phyloP scores from a whole-genome alignment of 2,113 vertebrate genomes.

The Vulpes lagopus region DNA sequence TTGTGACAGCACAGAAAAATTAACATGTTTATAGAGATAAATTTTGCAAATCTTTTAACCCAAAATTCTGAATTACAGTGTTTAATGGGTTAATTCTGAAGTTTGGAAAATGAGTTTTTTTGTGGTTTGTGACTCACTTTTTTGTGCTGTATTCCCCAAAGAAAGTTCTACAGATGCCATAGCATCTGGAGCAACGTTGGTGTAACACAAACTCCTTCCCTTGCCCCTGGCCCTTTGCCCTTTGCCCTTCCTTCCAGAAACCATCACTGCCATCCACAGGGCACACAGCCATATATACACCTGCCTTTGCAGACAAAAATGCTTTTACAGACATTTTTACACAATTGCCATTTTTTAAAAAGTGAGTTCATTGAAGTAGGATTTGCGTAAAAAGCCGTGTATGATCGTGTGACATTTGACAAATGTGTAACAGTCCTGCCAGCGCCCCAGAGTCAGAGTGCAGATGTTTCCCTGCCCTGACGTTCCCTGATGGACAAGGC shows the following conservation, averaged over 20 bases:
- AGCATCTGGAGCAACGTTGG: not conserved
- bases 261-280: not conserved
- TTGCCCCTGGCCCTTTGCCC: not conserved
- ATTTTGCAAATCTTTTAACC: not conserved
- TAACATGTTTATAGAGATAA: not conserved
- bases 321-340: too few species aligned
- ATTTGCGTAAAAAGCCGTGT: too few species aligned
- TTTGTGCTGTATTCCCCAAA: not conserved
- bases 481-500: not conserved
- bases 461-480: not conserved
- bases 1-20: not conserved
- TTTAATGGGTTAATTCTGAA: not conserved
- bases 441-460: not conserved
- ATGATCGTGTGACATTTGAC: too few species aligned
- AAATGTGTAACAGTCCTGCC: not conserved
- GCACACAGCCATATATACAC: not conserved
- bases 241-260: not conserved
- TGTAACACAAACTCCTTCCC: not conserved
- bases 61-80: not conserved
- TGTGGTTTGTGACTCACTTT: not conserved
- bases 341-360: not conserved
- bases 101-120: not conserved
- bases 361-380: not conserved
- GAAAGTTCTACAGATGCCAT: not conserved
- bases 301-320: not conserved